Base-by-base conservation (phyloP, 2,888 invertebrate species). In the Osmoderma eremita region DNA sequence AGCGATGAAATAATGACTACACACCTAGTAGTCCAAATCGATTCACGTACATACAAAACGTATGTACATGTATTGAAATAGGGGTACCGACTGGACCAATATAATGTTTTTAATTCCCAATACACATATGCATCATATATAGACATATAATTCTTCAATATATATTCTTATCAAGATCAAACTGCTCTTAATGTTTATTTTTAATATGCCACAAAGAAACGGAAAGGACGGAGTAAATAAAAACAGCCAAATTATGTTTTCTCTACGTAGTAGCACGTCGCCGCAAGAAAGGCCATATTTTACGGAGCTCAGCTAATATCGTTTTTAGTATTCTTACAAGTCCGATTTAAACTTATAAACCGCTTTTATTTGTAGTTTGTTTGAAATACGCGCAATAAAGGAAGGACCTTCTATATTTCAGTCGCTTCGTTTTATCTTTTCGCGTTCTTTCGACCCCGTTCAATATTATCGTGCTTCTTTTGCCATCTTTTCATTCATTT, bases 321-420 rank as follows among this genome's bases (percentile, higher is more conserved):
- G 15, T n/a, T 24, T 15, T 58, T 45, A 24, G 8, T 45, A 58
- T 58, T 58, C 58, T 24, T 45, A 58, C 42, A 24, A 24, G 22
- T 42, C 42, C 42, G 42, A 24, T 41, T 58, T 45, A 58, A 58
- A 58, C 42, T 58, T 58, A 58, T 30, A 42, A 58, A 45, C 30
- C 58, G 45, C 45, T 58, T 58, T 58, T 58, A 58, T 58, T 58
- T 58, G 45, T 22, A 58, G 42, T 45, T 58, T 58, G 24, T 58
- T 42, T 41, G 24, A 58, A 58, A 58, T 58, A 58, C 58, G 22
- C 20, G 45, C 58, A 58, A 42, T 58, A 45, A 45, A 58, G 6
- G 45, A 10, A 15, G 45, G 15, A 45, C 24, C 13, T 20, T 58
- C 24, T 45, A 45, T 58, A 30, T 42, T 58, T 45, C 15, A 45